Conservation (phyloP, 2,797 vertebrate genomes). For the Gymnocypris eckloni region DNA sequence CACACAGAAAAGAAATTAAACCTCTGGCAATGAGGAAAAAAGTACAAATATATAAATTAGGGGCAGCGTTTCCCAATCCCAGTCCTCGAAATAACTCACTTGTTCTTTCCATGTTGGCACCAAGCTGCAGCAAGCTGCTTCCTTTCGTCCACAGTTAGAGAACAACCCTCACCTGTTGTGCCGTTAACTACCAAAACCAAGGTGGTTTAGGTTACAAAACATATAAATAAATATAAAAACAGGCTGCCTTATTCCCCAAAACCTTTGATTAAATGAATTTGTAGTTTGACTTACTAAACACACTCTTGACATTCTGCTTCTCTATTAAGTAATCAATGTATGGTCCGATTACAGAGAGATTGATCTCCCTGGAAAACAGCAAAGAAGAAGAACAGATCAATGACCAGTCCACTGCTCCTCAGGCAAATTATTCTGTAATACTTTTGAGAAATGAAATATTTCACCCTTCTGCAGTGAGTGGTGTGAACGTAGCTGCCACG, state of each 20-base stretch:
- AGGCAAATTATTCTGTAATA: not conserved
- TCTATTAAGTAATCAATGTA: constrained; percentile 89
- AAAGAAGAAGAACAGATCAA: constrained; percentile 26
- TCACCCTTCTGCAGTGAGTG: constrained; percentile 87
- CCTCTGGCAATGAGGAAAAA: not conserved
- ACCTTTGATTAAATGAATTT: not conserved
- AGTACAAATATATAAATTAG: not conserved
- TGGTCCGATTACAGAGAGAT: constrained; percentile 80
- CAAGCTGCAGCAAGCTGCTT: constrained; percentile 87
- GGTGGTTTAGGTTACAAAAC: not conserved
- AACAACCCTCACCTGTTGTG: constrained; percentile 92
- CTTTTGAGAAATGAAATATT: not conserved
- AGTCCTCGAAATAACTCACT: constrained; percentile 75
- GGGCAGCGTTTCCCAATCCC: not conserved
- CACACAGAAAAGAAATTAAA: not conserved
- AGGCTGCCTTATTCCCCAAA: not conserved
- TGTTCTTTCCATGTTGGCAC: constrained; percentile 85
- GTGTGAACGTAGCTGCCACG: constrained; percentile 91
- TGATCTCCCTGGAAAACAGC: constrained; percentile 80
- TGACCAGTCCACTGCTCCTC: not conserved
- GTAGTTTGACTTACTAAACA: constrained; percentile 88
- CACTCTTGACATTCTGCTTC: constrained; percentile 83
- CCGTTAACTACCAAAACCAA: constrained; percentile 83
- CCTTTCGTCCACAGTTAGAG: constrained; percentile 86
- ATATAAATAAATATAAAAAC: not conserved